Evolutionary conservation across 2,888 invertebrate genomes (phyloP).

Genomic region (Dicyrtomina minuta): DNA sequence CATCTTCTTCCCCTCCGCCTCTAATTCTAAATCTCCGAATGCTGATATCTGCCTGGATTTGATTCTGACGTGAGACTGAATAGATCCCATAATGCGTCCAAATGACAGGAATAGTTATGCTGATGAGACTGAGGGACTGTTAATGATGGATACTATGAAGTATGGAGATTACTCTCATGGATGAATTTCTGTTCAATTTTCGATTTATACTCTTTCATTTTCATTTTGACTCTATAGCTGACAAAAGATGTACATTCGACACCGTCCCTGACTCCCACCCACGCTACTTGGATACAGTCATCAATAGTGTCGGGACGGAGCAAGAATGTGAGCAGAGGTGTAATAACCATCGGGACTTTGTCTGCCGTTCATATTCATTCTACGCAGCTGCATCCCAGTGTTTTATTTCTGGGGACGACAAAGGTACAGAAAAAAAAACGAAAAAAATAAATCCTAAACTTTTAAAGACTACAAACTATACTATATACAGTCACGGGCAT

Average conservation of each 20-base stretch:
- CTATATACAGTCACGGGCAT: no score
- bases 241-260: conserved; percentile 55
- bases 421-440: conserved; percentile 52
- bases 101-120: no score
- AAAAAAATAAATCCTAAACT: background rate
- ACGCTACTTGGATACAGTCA: conserved; percentile 56
- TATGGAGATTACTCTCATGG: no score
- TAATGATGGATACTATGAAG: no score
- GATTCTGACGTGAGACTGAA: no score
- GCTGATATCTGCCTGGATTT: no score
- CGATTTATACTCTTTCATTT: background rate
- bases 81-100: no score
- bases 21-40: no score
- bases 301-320: conserved; percentile 56
- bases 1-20: background rate
- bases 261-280: conserved; percentile 55
- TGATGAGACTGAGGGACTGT: no score
- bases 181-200: no score
- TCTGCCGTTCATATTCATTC: conserved; percentile 58
- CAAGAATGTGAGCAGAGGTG: conserved; percentile 57
- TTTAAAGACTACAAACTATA: background rate
- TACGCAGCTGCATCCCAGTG: conserved; percentile 58
- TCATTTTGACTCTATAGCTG: conserved; percentile 51
- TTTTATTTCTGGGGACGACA: conserved; percentile 58
- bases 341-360: conserved; percentile 56